A percentile compares a stretch with the other conserved stretches of the same genome.
These are phyloP conservation scores for Trichonephila clavipes DNA, from an alignment of 1,140 invertebrate genomes.

Conservation along the genomic window DNA sequence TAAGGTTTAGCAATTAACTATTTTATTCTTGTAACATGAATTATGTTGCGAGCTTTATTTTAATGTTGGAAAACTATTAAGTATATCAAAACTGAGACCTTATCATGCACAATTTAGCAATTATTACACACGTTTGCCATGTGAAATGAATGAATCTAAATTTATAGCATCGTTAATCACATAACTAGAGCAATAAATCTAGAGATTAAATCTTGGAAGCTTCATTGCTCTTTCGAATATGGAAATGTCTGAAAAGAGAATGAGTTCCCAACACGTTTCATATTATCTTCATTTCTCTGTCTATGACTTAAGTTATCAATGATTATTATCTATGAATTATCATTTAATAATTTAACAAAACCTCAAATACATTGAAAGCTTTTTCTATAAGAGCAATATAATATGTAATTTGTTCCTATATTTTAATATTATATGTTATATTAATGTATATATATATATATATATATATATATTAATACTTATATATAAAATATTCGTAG, in stretches of 20 bases:
- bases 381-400: background rate
- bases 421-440: too few relatives aligned
- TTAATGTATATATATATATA: too few relatives aligned
- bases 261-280: background rate
- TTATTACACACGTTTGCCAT: conserved; percentile 36
- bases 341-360: background rate
- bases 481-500: too few relatives aligned
- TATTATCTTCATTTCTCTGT: background rate
- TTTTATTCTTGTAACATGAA: background rate
- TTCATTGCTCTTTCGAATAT: conserved; percentile 15
- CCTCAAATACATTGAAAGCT: background rate
- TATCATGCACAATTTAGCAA: background rate
- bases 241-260: conserved; percentile 21
- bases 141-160: conserved; percentile 40
- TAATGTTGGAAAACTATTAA: conserved; percentile 12
- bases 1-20: background rate
- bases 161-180: conserved; percentile 36
- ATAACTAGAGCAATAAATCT: conserved; percentile 27
- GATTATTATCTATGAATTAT: background rate
- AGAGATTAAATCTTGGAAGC: conserved; percentile 40
- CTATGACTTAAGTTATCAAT: background rate
- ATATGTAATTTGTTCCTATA: too few relatives aligned
- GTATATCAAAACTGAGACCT: conserved; percentile 3
- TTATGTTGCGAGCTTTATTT: background rate
- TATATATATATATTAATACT: too few relatives aligned